A percentile compares a stretch with the other conserved stretches of the same genome.
Evolutionary conservation across 2,888 invertebrate species (phyloP).

Genomic region (Drosophila mimetica): DNA sequence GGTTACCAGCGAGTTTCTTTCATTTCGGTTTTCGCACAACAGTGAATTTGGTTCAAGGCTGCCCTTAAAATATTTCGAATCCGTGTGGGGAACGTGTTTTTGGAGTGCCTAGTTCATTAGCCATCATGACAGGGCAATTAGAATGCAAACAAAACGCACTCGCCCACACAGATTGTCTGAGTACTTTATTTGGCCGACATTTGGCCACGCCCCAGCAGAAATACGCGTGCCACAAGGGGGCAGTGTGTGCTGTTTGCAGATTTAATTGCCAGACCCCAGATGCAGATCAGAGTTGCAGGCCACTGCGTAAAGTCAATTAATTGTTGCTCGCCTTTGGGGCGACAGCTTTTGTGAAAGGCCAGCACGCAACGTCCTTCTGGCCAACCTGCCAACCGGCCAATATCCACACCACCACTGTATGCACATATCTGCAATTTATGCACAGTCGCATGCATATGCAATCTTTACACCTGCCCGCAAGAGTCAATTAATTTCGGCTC

Average conservation of each 20-base stretch:
- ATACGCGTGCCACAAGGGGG: slow-evolving; percentile 30
- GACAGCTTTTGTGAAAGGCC: slow-evolving; percentile 76
- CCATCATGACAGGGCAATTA: slow-evolving; percentile 60
- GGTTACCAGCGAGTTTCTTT: slow-evolving; percentile 41
- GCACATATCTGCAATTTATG: slow-evolving; percentile 44
- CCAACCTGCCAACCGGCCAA: slow-evolving; percentile 32
- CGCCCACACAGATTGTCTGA: slow-evolving; percentile 61
- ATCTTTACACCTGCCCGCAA: slow-evolving; percentile 71
- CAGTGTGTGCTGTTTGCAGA: slow-evolving; percentile 2
- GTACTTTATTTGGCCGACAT: slow-evolving; percentile 27
- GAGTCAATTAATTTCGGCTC: slow-evolving; percentile 64
- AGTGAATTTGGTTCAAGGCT: slow-evolving; percentile 61
- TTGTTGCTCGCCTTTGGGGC: slow-evolving; percentile 73
- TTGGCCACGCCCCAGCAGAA: slow-evolving; percentile 53
- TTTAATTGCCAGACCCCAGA: slow-evolving; percentile 16
- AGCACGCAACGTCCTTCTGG: slow-evolving; percentile 73
- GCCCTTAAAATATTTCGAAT: slow-evolving; percentile 37
- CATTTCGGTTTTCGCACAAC: slow-evolving; percentile 43
- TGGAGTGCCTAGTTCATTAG: slow-evolving; percentile 43
- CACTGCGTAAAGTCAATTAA: slow-evolving; percentile 70
- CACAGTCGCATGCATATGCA: slow-evolving; percentile 64
- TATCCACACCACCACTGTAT: slow-evolving; percentile 14
- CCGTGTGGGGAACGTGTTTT: slow-evolving; percentile 42
- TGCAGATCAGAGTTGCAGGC: slow-evolving; percentile 45
- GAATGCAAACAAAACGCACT: slow-evolving; percentile 58